Base-by-base conservation (phyloP, 1,140 invertebrate genomes). In the Babylonia areolata region DNA sequence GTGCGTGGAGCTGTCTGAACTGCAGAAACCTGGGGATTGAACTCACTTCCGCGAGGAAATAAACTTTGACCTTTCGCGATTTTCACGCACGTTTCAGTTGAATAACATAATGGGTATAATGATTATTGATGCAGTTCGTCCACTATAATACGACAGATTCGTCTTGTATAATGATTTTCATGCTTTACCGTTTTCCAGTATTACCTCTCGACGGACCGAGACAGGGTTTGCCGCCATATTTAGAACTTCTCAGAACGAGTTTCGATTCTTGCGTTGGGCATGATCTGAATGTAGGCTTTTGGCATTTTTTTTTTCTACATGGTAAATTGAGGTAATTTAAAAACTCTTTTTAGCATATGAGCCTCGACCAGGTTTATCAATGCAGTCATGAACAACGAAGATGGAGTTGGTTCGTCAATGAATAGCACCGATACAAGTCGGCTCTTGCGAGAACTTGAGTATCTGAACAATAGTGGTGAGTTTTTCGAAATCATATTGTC, bases 371-470 rank as follows among this genome's bases (percentile, higher is more conserved):
- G 33, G n/a, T 31, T 23, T 39, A 39, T 46, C 37, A 33, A 46
- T 40, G 23, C 33, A 73, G 75, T 31, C 37, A 86, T 88, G 85
- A 84, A 79, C 71, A 64, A 80, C 81, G 42, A 81, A 31, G 37
- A 86, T 40, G 86, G 81, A n/a, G 23, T 15, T 77, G 33, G 37
- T 42, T 81, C 87, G 33, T 86, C 87, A 33, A 37, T 88, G 33
- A 88, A 88, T 75, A 88, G 77, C n/a, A 81, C 87, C 42, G 87
- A 88, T 83, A 85, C 87, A 84, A 88, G 85, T 69, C 87, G 73
- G 78, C 51, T 86, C 85, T 81, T 88, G 87, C 58, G 73, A 81
- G 87, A 88, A 64, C 78, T 88, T n/a, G 35, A 86, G 51, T 79
- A 64, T 69, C 75, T 84, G 33, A 83, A 79, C 46, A 15, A 35